phyloP scores from a whole-genome alignment of 2,797 vertebrate genomes.

The Pseudopleuronectes americanus region DNA sequence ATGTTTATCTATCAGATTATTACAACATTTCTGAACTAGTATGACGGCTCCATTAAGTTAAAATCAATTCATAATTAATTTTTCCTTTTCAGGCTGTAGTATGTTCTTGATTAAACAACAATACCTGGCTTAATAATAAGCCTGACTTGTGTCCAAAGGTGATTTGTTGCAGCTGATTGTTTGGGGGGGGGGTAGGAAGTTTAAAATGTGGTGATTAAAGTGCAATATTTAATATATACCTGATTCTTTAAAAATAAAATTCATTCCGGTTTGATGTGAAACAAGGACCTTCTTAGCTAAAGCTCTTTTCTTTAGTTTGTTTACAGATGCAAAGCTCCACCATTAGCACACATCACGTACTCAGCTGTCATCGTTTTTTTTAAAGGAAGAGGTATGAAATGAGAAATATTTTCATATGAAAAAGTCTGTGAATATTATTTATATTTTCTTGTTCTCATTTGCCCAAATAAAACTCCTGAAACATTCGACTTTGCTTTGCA shows the following conservation, averaged over 20 bases:
- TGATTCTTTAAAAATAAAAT: slow-evolving; percentile 38
- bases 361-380: slow-evolving; percentile 52
- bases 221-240: slow-evolving; percentile 78
- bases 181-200: slow-evolving; percentile 27
- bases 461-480: slow-evolving; percentile 73
- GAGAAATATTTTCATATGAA: slow-evolving; percentile 79
- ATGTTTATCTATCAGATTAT: neutral
- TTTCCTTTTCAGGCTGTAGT: slow-evolving; percentile 11
- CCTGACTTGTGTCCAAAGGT: neutral
- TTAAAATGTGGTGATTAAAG: slow-evolving; percentile 69
- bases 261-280: slow-evolving; percentile 49
- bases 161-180: no score
- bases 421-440: slow-evolving; percentile 81
- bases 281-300: slow-evolving; percentile 34
- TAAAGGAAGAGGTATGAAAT: slow-evolving; percentile 56
- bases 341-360: slow-evolving; percentile 38
- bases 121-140: slow-evolving; percentile 14
- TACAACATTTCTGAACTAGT: slow-evolving; percentile 28
- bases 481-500: slow-evolving; percentile 26
- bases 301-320: slow-evolving; percentile 46
- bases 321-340: slow-evolving; percentile 51
- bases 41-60: slow-evolving; percentile 13
- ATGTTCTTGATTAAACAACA: slow-evolving; percentile 19
- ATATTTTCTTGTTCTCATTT: slow-evolving; percentile 80
- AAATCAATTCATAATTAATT: neutral